Evolutionary conservation across 2,888 invertebrate genomes (phyloP).

Genomic region (Zhuqinia jingwanae): DNA sequence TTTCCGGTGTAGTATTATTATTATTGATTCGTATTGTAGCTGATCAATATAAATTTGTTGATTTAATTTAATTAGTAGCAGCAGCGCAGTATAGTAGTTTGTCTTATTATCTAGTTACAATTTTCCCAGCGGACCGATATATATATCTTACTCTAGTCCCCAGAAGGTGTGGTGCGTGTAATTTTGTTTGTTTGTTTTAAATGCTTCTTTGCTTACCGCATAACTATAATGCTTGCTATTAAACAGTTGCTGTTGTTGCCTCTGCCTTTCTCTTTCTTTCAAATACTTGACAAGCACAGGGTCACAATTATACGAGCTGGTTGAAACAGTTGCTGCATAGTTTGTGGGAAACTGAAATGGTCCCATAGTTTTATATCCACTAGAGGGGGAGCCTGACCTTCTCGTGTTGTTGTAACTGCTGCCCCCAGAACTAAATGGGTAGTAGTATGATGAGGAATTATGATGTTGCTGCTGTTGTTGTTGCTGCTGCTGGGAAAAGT

Average conservation of each 20-base stretch:
- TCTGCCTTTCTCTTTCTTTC: constrained; percentile 68
- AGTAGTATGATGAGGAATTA: constrained; percentile 29
- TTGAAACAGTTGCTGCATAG: constrained; percentile 69
- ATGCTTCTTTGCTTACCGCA: constrained; percentile 53
- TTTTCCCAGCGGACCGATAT: background rate
- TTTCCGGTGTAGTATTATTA: background rate
- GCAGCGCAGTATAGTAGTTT: constrained; percentile 16
- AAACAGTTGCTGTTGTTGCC: constrained; percentile 48
- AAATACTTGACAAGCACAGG: constrained; percentile 74
- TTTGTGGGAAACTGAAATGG: constrained; percentile 59
- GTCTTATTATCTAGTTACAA: constrained; percentile 14
- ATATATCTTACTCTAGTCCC: background rate
- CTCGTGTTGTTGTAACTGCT: constrained; percentile 63
- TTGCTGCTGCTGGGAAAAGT: background rate
- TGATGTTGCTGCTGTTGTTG: constrained; percentile 26
- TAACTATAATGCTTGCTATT: constrained; percentile 50
- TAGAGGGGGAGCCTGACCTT: constrained; percentile 73
- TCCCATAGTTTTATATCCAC: constrained; percentile 76
- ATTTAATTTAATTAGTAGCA: no score
- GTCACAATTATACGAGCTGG: constrained; percentile 66
- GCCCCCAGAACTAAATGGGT: constrained; percentile 49
- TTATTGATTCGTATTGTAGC: background rate
- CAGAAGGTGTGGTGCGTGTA: constrained; percentile 30
- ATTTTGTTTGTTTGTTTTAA: constrained; percentile 11
- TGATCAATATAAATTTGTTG: background rate